phyloP scores from a whole-genome alignment of 2,888 invertebrate species.

The Idaea dimidiata region DNA sequence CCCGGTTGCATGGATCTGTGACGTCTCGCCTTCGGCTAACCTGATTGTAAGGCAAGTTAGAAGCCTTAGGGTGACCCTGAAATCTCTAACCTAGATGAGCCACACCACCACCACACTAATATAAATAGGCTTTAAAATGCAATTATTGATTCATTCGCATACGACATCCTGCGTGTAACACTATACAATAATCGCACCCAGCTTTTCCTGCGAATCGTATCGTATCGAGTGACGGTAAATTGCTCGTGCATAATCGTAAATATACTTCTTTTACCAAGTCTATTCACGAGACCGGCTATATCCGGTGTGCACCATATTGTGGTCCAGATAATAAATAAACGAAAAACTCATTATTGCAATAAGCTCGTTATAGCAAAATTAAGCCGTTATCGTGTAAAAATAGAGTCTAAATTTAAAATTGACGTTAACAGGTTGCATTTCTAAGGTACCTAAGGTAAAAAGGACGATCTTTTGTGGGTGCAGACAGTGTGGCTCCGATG shows the following conservation, averaged over 20 bases:
- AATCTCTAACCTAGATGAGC: too few relatives aligned
- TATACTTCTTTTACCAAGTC: constrained; percentile 62
- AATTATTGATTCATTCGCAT: constrained; percentile 24
- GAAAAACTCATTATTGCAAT: constrained; percentile 55
- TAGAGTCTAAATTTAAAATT: constrained; percentile 44
- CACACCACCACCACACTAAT: too few relatives aligned
- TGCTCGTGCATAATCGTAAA: constrained; percentile 77
- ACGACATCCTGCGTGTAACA: constrained; percentile 57
- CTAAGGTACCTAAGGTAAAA: constrained; percentile 68
- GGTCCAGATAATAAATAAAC: constrained; percentile 61
- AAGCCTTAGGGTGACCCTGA: too few relatives aligned
- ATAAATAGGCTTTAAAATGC: too few relatives aligned
- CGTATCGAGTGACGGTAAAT: constrained; percentile 74
- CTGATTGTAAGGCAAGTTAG: too few relatives aligned
- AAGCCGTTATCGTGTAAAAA: constrained; percentile 31
- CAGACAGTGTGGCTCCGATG: constrained; percentile 76
- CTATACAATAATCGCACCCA: constrained; percentile 68
- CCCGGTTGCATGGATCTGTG: too few relatives aligned
- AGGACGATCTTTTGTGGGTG: constrained; percentile 66
- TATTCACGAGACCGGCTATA: constrained; percentile 64
- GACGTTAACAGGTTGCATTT: constrained; percentile 53
- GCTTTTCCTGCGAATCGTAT: constrained; percentile 52
- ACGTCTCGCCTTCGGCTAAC: too few relatives aligned
- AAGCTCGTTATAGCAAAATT: constrained; percentile 16
- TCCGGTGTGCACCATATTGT: constrained; percentile 74